Base-by-base conservation (phyloP, 1,140 invertebrate species). In the Zaprionus ornatus region DNA sequence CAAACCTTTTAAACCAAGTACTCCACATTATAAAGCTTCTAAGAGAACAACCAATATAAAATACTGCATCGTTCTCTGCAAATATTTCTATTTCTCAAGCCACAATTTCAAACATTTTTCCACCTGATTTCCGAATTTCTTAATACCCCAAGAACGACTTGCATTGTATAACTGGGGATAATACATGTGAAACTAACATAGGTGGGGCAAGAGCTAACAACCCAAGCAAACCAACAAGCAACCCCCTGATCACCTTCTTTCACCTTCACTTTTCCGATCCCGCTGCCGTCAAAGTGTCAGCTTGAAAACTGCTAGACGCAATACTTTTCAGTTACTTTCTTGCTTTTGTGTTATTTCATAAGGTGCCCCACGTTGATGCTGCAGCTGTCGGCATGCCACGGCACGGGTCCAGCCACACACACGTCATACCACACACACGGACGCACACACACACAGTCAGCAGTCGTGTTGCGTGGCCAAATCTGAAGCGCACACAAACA, bases 401-500 rank as follows among this genome's bases (percentile, higher is more conserved):
- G 29, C 32, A 13, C 35, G 19, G 32, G 13, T 3, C 21, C 32
- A 19, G 35, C 19, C 35, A 25, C 57, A 21, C 59, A 25, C 45
- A 37, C 40, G 29, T 45, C 25, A 12, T 27, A 3, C 17, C 21
- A 37, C 10, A 42, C 57, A 23, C 35, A 42, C 21, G 40, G 35
- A 60, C 17, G 12, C 5, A 42, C 61, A 45, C 27, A 48, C 29
- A 50, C n/a, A 23, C 40, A 48, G 6, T 5, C 42, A 63, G 23
- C 19, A n/a, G 42, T 54, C 71, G 48, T 83, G 64, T 76, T 81
- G 57, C 50, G 63, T 50, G 59, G 55, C 64, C 54, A 87, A 88
- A 81, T 90, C 85, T 77, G 71, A 57, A 59, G 48, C 54, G 75
- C 82, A 85, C 82, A 90, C 85, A 88, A 85, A 90, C 75, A 90